phyloP scores from a whole-genome alignment of 2,888 invertebrate genomes.

The Eledona agricola region DNA sequence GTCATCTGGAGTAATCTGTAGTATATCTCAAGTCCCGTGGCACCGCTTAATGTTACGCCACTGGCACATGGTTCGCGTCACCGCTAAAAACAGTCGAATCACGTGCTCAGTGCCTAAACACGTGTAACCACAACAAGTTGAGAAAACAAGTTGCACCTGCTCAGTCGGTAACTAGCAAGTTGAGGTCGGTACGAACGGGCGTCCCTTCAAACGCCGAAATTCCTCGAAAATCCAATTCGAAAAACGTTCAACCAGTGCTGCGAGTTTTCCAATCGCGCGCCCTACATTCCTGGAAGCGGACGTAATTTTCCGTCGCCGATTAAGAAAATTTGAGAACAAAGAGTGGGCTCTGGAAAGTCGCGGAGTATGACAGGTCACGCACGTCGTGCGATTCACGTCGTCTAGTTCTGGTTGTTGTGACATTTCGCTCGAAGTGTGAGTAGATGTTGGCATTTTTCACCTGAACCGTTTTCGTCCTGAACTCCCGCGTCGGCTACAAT shows the following conservation, averaged over 20 bases:
- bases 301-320: too few relatives aligned
- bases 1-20: too few relatives aligned
- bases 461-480: conserved; percentile 22
- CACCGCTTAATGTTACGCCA: too few relatives aligned
- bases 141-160: conserved; percentile 42
- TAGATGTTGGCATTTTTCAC: conserved; percentile 36
- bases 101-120: conserved; percentile 39
- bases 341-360: too few relatives aligned
- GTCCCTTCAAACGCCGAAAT: conserved; percentile 3
- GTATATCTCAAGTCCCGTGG: too few relatives aligned
- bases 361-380: conserved; percentile 44
- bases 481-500: conserved; percentile 63
- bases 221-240: background rate
- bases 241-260: too few relatives aligned
- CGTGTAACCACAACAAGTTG: conserved; percentile 46
- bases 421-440: conserved; percentile 36
- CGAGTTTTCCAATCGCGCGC: too few relatives aligned
- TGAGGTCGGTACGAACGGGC: conserved; percentile 3
- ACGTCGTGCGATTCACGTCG: conserved; percentile 36
- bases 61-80: conserved; percentile 14
- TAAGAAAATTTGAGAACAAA: too few relatives aligned
- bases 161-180: conserved; percentile 37
- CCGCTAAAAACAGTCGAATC: conserved; percentile 18
- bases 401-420: conserved; percentile 36
- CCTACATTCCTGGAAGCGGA: too few relatives aligned